Base-by-base conservation (phyloP, 2,888 invertebrate species). In the Nebria salina region DNA sequence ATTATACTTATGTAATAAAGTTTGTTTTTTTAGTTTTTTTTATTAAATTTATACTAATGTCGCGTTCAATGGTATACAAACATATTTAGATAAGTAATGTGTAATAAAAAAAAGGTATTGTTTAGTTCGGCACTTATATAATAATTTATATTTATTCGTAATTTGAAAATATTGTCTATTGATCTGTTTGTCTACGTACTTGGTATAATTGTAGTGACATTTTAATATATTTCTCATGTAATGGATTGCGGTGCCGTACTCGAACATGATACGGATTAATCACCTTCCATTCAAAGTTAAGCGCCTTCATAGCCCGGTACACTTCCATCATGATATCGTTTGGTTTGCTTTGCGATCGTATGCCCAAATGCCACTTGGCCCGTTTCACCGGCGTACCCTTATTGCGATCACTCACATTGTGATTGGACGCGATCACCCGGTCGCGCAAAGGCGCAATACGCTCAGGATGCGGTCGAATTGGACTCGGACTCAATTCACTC, bases 281-380 rank as follows among this genome's bases (percentile, higher is more conserved):
- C 75, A 98, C 96, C 90, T 98, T 99, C 99, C 99, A 99, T 89
- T 99, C 98, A 90, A 98, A 99, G 90, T 97, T 96, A 8, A 99
- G 91, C 1, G 97, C 95, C 89, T 98, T 98, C 99, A 99, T 99
- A 0, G 99, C 99, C 84, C 98, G 93, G 89, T 98, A 99, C 0
- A 99, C 99, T 90, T 99, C 99, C 89, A 98, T 95, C 99, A 99
- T 99, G 78, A 99, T 99, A 89, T 99, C 99, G 87, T 97, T 97
- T 0, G 99, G 99, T 88, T 98, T 98, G 88, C 98, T 98, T 88
- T 99, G 99, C 5, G 99, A 99, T 79, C 99, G 92, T 86, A 99
- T 99, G 80, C 98, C 99, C 85, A 99, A 90, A 91, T 99, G 99
- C 99, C 99, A 99, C 87, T 99, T 99, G 7, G 99, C 98, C 83